Evolutionary conservation across 2,797 vertebrate genomes (phyloP), one percentile per base, ranked within the genome.

Genomic region (Siniperca scherzeri): DNA sequence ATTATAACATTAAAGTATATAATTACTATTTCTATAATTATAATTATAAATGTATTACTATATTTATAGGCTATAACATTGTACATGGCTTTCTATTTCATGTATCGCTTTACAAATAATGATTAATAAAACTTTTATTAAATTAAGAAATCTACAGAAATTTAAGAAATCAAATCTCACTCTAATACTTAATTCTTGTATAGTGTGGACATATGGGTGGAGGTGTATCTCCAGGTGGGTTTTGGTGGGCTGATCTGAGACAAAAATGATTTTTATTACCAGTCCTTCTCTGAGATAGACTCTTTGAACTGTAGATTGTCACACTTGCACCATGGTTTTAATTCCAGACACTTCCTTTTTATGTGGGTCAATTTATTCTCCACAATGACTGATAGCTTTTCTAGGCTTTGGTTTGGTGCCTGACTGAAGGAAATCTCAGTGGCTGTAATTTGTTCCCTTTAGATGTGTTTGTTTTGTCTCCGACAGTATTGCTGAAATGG

Each of bases 401-500:
- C 66, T 11, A 44, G 71, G 74, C 78, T 83, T 66, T 16, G 50
- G 67, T 85, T 86, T 86, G 57, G 57, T 30, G 82, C 25, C 77
- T 77, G 83, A 85, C 68, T 59, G 78, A 77, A 71, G 77, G 80
- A 77, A 83, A 72, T 77, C 65, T 89, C 76, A 67, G 82, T 77
- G 74, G 86, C 81, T 89, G 78, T 82, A 82, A 89, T 87, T 78
- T 86, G 80, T 90, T 88, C 71, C 67, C 79, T 85, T 90, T 86
- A 73, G 74, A 77, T 77, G 81, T 88, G 78, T 84, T 88, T 92
- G 84, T 90, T 93, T 83, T 79, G 78, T 81, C 74, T 81, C 64
- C 77, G 80, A 88, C 83, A 87, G 81, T 69, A 55, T 87, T 84
- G 74, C 89, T 93, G 91, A 94, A 93, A 92, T 88, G 78, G 71